phyloP scores from a whole-genome alignment of 2,888 invertebrate genomes.

The Leucozona laternaria region DNA sequence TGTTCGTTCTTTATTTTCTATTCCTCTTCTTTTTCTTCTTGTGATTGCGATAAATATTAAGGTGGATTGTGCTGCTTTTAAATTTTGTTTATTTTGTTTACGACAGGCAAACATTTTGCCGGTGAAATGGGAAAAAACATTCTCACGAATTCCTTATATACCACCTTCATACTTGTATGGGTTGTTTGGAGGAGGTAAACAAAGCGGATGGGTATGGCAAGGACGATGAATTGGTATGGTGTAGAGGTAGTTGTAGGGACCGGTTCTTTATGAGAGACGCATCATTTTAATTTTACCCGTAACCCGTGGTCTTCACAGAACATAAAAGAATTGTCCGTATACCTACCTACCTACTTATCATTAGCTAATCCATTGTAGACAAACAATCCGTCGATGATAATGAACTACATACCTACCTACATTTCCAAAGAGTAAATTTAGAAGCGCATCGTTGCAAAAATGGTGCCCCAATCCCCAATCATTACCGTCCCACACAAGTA shows the following conservation, averaged over 20 bases:
- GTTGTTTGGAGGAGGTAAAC: background rate
- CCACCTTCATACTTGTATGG: background rate
- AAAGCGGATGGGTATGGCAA: background rate
- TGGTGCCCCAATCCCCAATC: too few relatives aligned
- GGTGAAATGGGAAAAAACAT: conserved; percentile 49
- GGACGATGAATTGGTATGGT: background rate
- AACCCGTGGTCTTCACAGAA: too few relatives aligned
- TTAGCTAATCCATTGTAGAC: too few relatives aligned
- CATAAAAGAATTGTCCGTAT: too few relatives aligned
- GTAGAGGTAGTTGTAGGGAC: background rate
- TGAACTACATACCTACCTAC: too few relatives aligned
- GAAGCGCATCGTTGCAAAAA: too few relatives aligned
- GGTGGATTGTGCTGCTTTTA: conserved; percentile 19
- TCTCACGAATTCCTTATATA: background rate
- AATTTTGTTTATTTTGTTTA: conserved; percentile 31
- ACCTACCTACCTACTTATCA: too few relatives aligned
- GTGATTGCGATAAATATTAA: background rate
- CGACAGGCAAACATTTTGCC: conserved; percentile 57
- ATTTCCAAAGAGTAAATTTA: too few relatives aligned
- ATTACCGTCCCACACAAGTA: too few relatives aligned
- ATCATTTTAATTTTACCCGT: too few relatives aligned
- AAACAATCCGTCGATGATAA: too few relatives aligned
- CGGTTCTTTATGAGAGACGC: too few relatives aligned
- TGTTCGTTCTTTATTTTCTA: background rate
- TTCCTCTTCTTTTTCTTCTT: background rate